Conservation (phyloP, 2,113 vertebrate genomes). For the Nannospalax galili region DNA sequence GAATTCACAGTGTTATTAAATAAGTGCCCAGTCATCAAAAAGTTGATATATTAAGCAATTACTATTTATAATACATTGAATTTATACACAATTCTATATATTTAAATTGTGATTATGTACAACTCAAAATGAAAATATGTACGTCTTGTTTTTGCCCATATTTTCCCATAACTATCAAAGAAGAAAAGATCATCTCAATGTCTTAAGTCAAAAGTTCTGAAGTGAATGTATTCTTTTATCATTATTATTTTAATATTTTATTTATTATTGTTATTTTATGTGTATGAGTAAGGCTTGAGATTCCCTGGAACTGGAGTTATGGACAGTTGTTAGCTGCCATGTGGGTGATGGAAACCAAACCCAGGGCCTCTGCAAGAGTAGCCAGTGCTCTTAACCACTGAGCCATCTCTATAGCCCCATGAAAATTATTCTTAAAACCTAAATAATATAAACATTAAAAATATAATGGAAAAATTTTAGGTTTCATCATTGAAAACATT, state of each 20-base stretch:
- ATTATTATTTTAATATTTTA: no score
- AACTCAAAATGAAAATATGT: neutral
- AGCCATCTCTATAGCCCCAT: no score
- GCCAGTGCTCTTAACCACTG: no score
- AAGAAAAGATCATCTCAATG: neutral
- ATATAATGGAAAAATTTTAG: neutral
- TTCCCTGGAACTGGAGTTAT: no score
- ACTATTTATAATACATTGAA: neutral
- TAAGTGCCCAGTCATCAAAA: neutral
- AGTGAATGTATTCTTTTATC: neutral
- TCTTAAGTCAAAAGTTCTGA: slow-evolving; percentile 3
- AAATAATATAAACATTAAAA: no score
- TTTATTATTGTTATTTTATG: no score
- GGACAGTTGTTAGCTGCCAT: no score
- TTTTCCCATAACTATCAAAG: neutral
- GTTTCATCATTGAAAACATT: neutral
- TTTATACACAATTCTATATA: neutral
- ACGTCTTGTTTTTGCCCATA: neutral
- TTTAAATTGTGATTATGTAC: neutral
- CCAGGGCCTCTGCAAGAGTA: no score
- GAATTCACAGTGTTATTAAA: neutral
- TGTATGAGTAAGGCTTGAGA: no score
- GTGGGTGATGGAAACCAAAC: no score
- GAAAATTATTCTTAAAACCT: no score
- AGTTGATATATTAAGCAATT: neutral